Conservation (phyloP, 2,888 invertebrate genomes). For the Ormyrus rosae region DNA sequence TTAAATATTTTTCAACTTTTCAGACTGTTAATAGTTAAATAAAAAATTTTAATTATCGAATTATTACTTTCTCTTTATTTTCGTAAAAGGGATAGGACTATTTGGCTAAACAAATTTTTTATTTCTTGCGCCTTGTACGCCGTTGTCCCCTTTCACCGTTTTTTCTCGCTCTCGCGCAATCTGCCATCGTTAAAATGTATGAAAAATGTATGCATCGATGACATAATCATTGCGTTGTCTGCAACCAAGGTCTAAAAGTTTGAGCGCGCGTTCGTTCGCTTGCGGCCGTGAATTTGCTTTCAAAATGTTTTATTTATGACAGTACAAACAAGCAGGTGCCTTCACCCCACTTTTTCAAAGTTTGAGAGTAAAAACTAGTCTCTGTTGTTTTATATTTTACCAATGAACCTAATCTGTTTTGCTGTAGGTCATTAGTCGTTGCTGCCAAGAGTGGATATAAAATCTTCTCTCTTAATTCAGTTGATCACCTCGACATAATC, state of each 20-base stretch:
- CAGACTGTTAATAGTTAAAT: too few species aligned
- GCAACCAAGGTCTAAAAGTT: conserved; percentile 27
- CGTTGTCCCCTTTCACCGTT: background rate
- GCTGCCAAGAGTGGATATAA: conserved; percentile 94
- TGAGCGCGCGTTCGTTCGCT: background rate
- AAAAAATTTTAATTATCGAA: too few species aligned
- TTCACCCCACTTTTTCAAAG: background rate
- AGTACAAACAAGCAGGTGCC: conserved; percentile 1
- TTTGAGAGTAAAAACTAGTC: background rate
- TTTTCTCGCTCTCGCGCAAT: background rate
- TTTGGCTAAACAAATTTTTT: too few species aligned
- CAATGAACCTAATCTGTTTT: background rate
- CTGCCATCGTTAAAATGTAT: background rate
- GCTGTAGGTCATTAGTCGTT: conserved; percentile 89
- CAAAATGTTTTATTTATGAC: conserved; percentile 54
- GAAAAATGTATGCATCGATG: conserved; percentile 13
- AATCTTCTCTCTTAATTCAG: conserved; percentile 88
- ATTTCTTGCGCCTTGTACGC: background rate
- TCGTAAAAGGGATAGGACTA: too few species aligned
- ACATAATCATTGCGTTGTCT: conserved; percentile 46
- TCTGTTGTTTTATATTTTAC: background rate
- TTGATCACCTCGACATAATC: conserved; percentile 92
- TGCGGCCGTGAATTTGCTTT: conserved; percentile 47
- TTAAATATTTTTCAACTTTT: too few species aligned
- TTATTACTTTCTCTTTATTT: too few species aligned